phyloP scores from a whole-genome alignment of 2,797 vertebrate species.

The Columba guinea region DNA sequence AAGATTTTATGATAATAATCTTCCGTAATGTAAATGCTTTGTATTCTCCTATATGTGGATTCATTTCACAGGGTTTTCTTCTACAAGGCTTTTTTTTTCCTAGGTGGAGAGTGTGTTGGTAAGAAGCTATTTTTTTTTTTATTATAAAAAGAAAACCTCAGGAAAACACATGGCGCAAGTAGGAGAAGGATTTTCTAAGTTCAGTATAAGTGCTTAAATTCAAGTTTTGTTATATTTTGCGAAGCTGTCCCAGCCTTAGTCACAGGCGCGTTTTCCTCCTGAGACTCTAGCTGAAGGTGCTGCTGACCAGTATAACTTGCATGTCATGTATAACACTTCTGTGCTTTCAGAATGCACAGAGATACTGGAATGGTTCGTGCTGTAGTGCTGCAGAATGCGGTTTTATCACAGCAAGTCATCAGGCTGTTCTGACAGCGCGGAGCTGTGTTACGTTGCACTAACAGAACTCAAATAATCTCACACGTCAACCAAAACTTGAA shows the following conservation, averaged over 20 bases:
- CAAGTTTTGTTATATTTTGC: neutral
- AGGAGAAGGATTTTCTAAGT: neutral
- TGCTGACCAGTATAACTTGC: neutral
- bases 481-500: neutral
- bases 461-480: neutral
- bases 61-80: conserved; percentile 20
- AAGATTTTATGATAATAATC: conserved; percentile 70
- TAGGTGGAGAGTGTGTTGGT: neutral
- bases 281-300: neutral
- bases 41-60: neutral
- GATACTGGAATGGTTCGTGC: neutral
- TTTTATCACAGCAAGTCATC: neutral
- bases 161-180: neutral
- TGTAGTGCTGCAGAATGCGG: neutral
- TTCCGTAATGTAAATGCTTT: conserved; percentile 25
- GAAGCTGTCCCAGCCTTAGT: neutral
- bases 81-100: neutral
- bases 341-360: neutral
- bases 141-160: neutral
- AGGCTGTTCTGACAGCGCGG: neutral
- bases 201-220: neutral
- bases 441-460: neutral
- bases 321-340: neutral
- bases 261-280: neutral
- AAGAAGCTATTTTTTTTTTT: neutral